Evolutionary conservation across 2,888 invertebrate species (phyloP), one percentile per base, ranked within the genome.

Genomic region (Theristus sp.): DNA sequence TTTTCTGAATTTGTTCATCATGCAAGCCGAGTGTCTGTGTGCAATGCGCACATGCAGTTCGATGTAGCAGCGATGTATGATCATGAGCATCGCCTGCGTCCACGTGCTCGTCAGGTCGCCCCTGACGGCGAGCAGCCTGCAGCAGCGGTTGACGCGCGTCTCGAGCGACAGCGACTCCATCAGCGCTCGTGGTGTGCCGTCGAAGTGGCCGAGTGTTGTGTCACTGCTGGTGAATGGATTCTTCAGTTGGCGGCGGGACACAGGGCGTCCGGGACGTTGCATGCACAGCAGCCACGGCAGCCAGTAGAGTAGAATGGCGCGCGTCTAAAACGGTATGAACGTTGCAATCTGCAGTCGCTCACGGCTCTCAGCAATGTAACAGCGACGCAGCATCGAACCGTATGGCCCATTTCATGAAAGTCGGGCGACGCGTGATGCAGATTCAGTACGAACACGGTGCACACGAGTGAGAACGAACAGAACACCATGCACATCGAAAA

Each of bases 401-500:
- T n/a, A n/a, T 26, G 13, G 38, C 64, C 63, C 67, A 68, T 67
- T 47, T 65, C 62, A 59, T 68, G 66, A 13, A 65, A 64, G 53
- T 63, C 61, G 3, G 65, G 61, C 25, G 62, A 66, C 29, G 67
- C 56, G 55, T 67, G 64, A 56, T 67, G 67, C 56, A 68, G 65
- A 54, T 67, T 67, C 3, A 68, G 62, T 1, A 67, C 68, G 60
- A 66, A 60, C 3, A 66, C 65, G 24, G 68, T 68, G 24, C 64
- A 64, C 0, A 65, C 66, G 10, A 66, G 64, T 30, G 66, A 66
- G 30, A 64, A 64, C 13, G 68, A 66, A 57, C 66, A 66, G 1
- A 66, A 66, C 63, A 66, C 65, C 60, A 68, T 65, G 52, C 67
- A 68, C 13, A 64, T 62, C 13, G 67, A 65, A 53, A 68, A 68